These are phyloP conservation scores for Macaria notata DNA, from an alignment of 2,888 invertebrate genomes.

Conservation along the genomic window DNA sequence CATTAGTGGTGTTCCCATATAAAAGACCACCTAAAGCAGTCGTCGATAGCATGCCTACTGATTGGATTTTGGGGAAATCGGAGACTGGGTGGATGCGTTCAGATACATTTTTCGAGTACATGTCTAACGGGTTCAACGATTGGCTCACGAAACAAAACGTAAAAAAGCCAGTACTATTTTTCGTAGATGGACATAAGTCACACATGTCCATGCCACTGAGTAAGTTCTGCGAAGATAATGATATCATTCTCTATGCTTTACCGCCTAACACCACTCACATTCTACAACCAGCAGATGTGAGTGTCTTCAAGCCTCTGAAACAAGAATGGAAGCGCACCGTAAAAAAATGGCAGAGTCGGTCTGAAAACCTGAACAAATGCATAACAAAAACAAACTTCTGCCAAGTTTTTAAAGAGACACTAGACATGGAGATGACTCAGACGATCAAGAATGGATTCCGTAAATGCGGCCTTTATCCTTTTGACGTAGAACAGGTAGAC, in stretches of 20 bases:
- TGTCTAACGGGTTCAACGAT: slow-evolving; percentile 34
- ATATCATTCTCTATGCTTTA: slow-evolving; percentile 37
- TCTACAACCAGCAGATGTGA: slow-evolving; percentile 38
- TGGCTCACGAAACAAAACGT: slow-evolving; percentile 22
- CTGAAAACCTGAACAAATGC: slow-evolving; percentile 31
- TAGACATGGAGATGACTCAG: slow-evolving; percentile 14
- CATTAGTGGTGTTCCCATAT: slow-evolving; percentile 33
- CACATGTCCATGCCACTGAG: slow-evolving; percentile 37
- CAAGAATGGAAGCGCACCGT: slow-evolving; percentile 27
- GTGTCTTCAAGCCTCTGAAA: slow-evolving; percentile 35
- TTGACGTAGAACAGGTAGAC: slow-evolving; percentile 30
- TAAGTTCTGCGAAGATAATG: slow-evolving; percentile 25
- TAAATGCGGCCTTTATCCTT: slow-evolving; percentile 34
- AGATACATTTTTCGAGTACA: slow-evolving; percentile 40
- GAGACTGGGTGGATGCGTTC: slow-evolving; percentile 17
- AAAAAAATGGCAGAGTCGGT: slow-evolving; percentile 19
- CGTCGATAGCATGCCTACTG: slow-evolving; percentile 29
- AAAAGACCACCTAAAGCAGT: slow-evolving; percentile 27
- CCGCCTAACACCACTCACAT: slow-evolving; percentile 41
- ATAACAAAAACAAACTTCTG: slow-evolving; percentile 38
- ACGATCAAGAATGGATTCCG: slow-evolving; percentile 33
- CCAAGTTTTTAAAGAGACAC: slow-evolving; percentile 23
- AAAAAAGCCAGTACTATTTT: slow-evolving; percentile 32
- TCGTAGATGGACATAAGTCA: slow-evolving; percentile 39
- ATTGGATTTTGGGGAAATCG: slow-evolving; percentile 35